These are phyloP conservation scores for Phoebastria nigripes DNA, from an alignment of 2,797 vertebrate species.

Conservation along the genomic window DNA sequence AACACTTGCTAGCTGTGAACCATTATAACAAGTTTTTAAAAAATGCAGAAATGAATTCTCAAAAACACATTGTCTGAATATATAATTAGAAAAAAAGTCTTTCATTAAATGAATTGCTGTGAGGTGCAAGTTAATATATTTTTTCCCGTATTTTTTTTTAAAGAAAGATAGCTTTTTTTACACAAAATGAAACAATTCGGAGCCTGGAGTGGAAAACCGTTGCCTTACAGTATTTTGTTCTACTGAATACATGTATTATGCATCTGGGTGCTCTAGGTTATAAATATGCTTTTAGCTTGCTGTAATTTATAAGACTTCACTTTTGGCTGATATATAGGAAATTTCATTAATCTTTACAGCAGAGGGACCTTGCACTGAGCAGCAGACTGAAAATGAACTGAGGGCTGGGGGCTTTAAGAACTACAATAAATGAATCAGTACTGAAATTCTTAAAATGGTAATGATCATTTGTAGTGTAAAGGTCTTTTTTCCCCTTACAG, in stretches of 20 bases:
- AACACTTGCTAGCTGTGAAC: neutral
- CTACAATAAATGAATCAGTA: slow-evolving; percentile 22
- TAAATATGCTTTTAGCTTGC: slow-evolving; percentile 62
- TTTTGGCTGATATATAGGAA: slow-evolving; percentile 69
- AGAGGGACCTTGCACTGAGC: slow-evolving; percentile 59
- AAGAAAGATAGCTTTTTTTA: neutral
- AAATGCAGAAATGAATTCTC: slow-evolving; percentile 39
- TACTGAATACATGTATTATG: slow-evolving; percentile 43
- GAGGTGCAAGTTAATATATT: slow-evolving; percentile 36
- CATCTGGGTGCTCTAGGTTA: slow-evolving; percentile 46
- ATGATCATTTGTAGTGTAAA: slow-evolving; percentile 4
- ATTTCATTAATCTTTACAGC: slow-evolving; percentile 69
- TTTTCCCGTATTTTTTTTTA: neutral
- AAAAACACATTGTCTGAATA: slow-evolving; percentile 44
- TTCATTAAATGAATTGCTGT: slow-evolving; percentile 46
- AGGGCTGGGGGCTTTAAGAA: neutral
- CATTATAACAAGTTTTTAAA: neutral
- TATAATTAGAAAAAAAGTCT: neutral
- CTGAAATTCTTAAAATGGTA: slow-evolving; percentile 30
- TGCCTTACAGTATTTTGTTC: slow-evolving; percentile 56
- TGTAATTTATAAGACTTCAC: slow-evolving; percentile 67
- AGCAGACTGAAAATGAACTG: slow-evolving; percentile 59
- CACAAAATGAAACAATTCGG: slow-evolving; percentile 41
- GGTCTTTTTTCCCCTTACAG: neutral
- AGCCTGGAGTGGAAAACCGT: slow-evolving; percentile 45